These are phyloP conservation scores for Acanthopagrus latus DNA, from an alignment of 2,797 vertebrate genomes.

Conservation along the genomic window DNA sequence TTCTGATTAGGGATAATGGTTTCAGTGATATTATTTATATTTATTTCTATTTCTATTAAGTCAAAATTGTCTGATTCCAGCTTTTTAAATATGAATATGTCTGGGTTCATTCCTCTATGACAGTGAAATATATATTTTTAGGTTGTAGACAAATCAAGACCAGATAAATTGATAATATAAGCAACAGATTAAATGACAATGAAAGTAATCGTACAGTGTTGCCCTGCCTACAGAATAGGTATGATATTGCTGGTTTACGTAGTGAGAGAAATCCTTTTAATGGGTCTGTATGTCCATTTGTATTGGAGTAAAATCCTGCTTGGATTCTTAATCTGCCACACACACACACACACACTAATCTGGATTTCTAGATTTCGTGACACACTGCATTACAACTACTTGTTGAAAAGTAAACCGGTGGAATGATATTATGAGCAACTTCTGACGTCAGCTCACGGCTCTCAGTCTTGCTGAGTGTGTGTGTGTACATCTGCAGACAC, in stretches of 20 bases:
- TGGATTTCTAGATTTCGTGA: constrained; percentile 53
- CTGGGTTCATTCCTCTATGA: too few relatives aligned
- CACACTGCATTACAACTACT: constrained; percentile 26
- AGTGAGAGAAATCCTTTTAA: constrained; percentile 48
- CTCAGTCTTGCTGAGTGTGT: not conserved
- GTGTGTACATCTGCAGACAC: not conserved
- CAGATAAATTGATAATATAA: too few relatives aligned
- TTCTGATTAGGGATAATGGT: too few relatives aligned
- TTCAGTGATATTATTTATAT: too few relatives aligned
- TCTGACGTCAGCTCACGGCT: constrained; percentile 9
- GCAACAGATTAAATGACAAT: too few relatives aligned
- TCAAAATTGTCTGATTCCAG: too few relatives aligned
- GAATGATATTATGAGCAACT: constrained; percentile 43
- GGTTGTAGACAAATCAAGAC: too few relatives aligned
- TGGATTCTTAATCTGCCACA: constrained; percentile 60
- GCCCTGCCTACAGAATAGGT: not conserved
- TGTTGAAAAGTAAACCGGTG: constrained; percentile 40
- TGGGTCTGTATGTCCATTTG: constrained; percentile 56
- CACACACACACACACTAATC: constrained; percentile 63
- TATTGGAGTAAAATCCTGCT: constrained; percentile 60
- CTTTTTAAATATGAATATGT: too few relatives aligned
- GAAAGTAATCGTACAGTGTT: too few relatives aligned
- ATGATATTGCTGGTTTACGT: constrained; percentile 17
- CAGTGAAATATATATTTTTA: too few relatives aligned
- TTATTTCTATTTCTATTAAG: too few relatives aligned